Conservation (phyloP, 2,797 vertebrate genomes). For the Acipenser transmontanus region DNA sequence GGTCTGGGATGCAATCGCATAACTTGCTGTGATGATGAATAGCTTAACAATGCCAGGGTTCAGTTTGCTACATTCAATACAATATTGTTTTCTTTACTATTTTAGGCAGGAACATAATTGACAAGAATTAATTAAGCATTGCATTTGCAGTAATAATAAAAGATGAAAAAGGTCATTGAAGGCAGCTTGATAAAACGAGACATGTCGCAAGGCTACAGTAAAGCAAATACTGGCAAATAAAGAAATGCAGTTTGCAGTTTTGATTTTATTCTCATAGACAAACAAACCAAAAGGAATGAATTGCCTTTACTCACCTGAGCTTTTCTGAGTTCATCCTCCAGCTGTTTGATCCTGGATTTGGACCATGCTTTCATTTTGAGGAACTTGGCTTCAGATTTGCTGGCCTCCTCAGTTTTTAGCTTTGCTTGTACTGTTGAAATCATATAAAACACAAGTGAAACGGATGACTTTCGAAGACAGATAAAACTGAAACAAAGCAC, state of each 20-base stretch:
- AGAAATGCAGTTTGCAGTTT: neutral
- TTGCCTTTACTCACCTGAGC: conserved; percentile 49
- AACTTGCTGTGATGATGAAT: no score
- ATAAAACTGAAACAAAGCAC: neutral
- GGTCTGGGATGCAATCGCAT: no score
- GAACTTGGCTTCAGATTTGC: conserved; percentile 80
- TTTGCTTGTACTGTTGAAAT: conserved; percentile 62
- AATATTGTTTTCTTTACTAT: no score
- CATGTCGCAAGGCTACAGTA: neutral
- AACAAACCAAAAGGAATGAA: neutral
- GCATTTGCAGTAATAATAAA: neutral
- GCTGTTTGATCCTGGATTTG: conserved; percentile 74
- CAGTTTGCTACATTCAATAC: no score
- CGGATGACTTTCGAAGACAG: neutral
- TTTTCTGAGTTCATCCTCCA: conserved; percentile 78
- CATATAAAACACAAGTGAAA: conserved; percentile 1
- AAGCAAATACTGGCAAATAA: neutral
- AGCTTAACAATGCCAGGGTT: no score
- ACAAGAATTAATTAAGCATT: no score
- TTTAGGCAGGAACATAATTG: no score
- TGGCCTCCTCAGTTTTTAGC: conserved; percentile 72
- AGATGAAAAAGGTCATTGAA: neutral
- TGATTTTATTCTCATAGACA: neutral
- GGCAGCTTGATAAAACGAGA: neutral
- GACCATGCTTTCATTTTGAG: conserved; percentile 89